Conservation (phyloP, 2,888 invertebrate species). For the Pedicia rivosa region DNA sequence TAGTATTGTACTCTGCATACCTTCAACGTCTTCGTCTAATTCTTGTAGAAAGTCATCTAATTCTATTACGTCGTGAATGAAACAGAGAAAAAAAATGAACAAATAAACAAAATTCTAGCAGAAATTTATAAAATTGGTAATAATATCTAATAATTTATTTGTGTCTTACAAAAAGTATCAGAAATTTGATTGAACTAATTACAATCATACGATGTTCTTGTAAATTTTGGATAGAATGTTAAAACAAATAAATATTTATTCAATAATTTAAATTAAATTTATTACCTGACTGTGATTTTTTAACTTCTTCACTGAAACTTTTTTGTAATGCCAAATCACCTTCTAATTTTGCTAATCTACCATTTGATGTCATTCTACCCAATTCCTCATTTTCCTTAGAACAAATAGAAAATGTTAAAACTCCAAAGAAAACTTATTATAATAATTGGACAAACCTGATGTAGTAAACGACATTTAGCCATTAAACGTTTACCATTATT, state of each 20-base stretch:
- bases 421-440: not conserved
- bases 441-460: slow-evolving; percentile 37
- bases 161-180: too few species aligned
- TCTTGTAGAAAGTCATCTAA: slow-evolving; percentile 91
- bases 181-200: too few species aligned
- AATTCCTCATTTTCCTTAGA: slow-evolving; percentile 81
- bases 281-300: slow-evolving; percentile 85
- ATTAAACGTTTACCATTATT: slow-evolving; percentile 95
- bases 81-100: slow-evolving; percentile 13
- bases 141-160: not conserved
- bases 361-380: slow-evolving; percentile 89
- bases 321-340: slow-evolving; percentile 90
- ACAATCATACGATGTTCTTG: too few species aligned
- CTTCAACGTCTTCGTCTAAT: slow-evolving; percentile 93
- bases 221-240: too few species aligned
- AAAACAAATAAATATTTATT: not conserved
- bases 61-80: too few species aligned
- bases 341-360: slow-evolving; percentile 86
- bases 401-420: too few species aligned
- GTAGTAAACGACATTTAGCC: slow-evolving; percentile 88
- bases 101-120: slow-evolving; percentile 5
- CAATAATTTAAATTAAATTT: slow-evolving; percentile 3
- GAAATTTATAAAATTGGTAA: slow-evolving; percentile 1
- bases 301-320: slow-evolving; percentile 90
- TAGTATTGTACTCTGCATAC: slow-evolving; percentile 94